These are phyloP conservation scores for Ahaetulla prasina DNA, from an alignment of 2,113 vertebrate species.

Conservation along the genomic window DNA sequence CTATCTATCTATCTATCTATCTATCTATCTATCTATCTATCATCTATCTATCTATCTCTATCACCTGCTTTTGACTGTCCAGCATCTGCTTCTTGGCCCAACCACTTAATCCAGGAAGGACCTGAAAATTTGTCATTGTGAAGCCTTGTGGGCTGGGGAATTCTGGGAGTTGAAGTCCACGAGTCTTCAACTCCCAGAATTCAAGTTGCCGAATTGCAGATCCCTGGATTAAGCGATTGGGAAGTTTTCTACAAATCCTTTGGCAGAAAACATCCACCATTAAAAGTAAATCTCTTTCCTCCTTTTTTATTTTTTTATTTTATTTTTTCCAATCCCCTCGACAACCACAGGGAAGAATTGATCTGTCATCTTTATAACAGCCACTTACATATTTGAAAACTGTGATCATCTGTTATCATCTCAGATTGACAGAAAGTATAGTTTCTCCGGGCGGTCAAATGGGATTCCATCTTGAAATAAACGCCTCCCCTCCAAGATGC, in stretches of 20 bases:
- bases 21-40: background rate
- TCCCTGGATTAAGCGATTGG: background rate
- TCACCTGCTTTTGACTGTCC: background rate
- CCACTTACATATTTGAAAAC: slow-evolving; percentile 32
- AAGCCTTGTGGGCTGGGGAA: background rate
- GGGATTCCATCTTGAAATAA: slow-evolving; percentile 21
- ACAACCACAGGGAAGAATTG: slow-evolving; percentile 19
- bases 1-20: too few relatives aligned
- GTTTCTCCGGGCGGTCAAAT: slow-evolving; percentile 1
- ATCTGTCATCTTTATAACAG: slow-evolving; percentile 34
- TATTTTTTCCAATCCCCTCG: background rate
- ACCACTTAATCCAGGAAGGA: background rate
- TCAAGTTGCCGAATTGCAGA: background rate
- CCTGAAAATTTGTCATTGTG: background rate
- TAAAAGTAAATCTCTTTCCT: background rate
- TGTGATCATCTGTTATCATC: slow-evolving; percentile 26
- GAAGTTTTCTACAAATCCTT: background rate
- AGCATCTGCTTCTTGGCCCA: background rate
- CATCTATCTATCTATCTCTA: background rate
- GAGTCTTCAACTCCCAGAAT: too few relatives aligned
- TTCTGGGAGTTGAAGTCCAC: background rate
- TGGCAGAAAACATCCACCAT: background rate
- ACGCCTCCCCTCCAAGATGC: slow-evolving; percentile 1
- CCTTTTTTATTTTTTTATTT: background rate
- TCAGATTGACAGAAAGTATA: slow-evolving; percentile 29